Percentiles rank a stretch among this genome's conserved stretches.
phyloP scores from a whole-genome alignment of 2,888 invertebrate species.

The Parascotia fuliginaria region DNA sequence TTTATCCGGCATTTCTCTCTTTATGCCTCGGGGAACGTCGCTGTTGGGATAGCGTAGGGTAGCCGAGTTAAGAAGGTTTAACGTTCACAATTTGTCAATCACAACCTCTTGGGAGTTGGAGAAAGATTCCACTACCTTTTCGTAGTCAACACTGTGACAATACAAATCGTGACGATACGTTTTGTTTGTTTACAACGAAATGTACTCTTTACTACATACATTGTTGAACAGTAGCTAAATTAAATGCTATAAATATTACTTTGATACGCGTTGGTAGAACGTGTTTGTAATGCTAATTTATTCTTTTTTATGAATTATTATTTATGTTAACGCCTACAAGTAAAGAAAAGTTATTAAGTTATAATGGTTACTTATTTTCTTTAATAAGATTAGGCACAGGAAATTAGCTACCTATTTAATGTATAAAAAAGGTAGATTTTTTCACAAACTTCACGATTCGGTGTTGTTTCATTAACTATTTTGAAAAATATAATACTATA shows the following conservation, averaged over 20 bases:
- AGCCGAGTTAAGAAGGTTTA: constrained; percentile 41
- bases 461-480: too few species aligned
- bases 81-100: constrained; percentile 52
- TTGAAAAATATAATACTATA: too few species aligned
- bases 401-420: too few species aligned
- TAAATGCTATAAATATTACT: constrained; percentile 3
- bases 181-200: constrained; percentile 8
- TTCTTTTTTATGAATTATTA: too few species aligned
- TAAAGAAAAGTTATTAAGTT: too few species aligned
- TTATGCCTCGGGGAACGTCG: constrained; percentile 28
- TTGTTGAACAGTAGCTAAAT: not conserved
- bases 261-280: constrained; percentile 1
- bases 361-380: too few species aligned
- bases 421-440: too few species aligned
- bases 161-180: constrained; percentile 15
- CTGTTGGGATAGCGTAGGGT: constrained; percentile 30
- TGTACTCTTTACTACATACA: not conserved
- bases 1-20: constrained; percentile 18
- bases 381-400: too few species aligned
- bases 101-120: constrained; percentile 40
- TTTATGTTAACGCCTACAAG: too few species aligned
- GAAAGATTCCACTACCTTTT: constrained; percentile 27
- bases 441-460: too few species aligned
- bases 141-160: constrained; percentile 5
- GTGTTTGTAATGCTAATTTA: not conserved